Conservation (phyloP, 2,113 vertebrate species). For the Tragelaphus imberbis region DNA sequence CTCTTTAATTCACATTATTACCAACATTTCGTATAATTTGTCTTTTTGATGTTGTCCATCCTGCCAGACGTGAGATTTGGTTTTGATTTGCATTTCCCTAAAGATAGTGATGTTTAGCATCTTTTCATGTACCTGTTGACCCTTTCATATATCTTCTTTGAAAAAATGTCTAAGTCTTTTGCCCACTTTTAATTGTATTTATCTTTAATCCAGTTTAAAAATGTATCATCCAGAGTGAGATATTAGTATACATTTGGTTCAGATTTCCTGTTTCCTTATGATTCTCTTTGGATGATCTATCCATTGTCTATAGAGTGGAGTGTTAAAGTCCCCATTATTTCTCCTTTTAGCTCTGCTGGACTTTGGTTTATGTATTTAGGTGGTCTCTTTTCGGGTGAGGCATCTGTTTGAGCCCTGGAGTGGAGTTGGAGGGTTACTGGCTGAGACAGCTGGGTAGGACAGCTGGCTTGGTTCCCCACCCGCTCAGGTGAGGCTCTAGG, state of each 20-base stretch:
- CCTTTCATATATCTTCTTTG: not conserved
- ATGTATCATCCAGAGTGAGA: not conserved
- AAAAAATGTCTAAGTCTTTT: not conserved
- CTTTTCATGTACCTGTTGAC: not conserved
- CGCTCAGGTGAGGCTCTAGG: not conserved
- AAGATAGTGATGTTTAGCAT: not conserved
- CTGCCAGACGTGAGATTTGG: not conserved
- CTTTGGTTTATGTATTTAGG: not conserved
- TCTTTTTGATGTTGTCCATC: not conserved
- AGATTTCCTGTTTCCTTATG: not conserved
- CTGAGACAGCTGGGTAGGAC: not conserved
- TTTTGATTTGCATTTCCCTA: not conserved
- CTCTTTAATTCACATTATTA: not conserved
- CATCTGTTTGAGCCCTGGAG: not conserved
- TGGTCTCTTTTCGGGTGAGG: not conserved
- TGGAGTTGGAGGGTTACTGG: not conserved
- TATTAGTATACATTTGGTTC: not conserved
- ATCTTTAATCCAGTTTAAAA: not conserved
- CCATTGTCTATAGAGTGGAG: not conserved
- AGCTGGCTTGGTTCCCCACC: not conserved
- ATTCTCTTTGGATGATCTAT: not conserved
- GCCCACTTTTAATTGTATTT: not conserved
- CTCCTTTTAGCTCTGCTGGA: not conserved
- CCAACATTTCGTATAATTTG: not conserved
- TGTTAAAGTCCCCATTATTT: not conserved